Percentiles rank a stretch among this genome's conserved stretches.
These are phyloP conservation scores for Halcyon badia DNA, from an alignment of 2,797 vertebrate species.

Conservation along the genomic window DNA sequence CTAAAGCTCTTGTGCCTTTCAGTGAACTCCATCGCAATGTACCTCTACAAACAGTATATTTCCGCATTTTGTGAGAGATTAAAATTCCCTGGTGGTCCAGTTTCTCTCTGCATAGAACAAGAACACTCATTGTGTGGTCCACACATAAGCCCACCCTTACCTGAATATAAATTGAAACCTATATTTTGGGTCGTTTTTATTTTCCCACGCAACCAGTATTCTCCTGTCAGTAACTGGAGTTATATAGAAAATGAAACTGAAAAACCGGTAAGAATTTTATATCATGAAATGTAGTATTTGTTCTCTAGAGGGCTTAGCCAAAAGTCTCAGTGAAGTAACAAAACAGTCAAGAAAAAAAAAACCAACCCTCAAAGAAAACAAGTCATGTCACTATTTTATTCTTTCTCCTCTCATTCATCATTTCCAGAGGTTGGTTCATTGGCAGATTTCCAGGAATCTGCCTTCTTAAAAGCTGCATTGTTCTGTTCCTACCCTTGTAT, in stretches of 20 bases:
- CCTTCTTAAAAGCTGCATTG: neutral
- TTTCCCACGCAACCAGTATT: neutral
- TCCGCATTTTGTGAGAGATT: slow-evolving; percentile 6
- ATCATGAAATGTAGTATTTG: neutral
- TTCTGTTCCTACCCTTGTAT: neutral
- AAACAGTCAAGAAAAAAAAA: neutral
- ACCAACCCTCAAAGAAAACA: neutral
- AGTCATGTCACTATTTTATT: neutral
- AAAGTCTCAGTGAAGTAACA: neutral
- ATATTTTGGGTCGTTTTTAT: neutral
- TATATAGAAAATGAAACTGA: neutral
- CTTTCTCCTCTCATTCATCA: neutral
- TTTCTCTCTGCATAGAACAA: slow-evolving; percentile 41
- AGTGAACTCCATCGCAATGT: neutral
- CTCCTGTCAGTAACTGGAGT: neutral
- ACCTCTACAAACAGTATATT: slow-evolving; percentile 4
- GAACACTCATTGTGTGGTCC: slow-evolving; percentile 23
- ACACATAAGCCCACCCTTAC: neutral
- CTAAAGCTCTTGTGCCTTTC: neutral
- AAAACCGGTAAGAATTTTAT: neutral
- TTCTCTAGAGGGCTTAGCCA: neutral
- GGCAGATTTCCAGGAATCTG: neutral
- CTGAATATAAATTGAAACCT: slow-evolving; percentile 1
- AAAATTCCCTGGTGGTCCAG: slow-evolving; percentile 16
- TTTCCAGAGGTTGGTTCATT: neutral